A percentile compares a stretch with the other conserved stretches of the same genome.
Conservation (phyloP, 2,888 invertebrate species). For the Oligia fasciuncula region DNA sequence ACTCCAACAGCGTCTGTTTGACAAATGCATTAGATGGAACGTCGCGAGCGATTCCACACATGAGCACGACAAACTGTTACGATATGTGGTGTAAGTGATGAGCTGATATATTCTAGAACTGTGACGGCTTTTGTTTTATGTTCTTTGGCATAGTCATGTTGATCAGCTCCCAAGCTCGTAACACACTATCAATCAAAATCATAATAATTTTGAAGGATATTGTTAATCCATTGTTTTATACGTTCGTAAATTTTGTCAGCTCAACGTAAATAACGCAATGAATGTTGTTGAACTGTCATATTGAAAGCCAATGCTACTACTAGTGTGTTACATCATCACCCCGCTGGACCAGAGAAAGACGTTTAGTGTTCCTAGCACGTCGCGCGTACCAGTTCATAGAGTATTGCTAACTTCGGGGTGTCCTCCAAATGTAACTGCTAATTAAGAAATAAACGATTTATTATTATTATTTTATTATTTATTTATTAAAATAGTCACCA, state of each 20-base stretch:
- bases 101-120: not conserved
- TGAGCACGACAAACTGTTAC: not conserved
- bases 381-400: not conserved
- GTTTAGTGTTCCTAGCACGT: not conserved
- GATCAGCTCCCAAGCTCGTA: not conserved
- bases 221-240: too few relatives aligned
- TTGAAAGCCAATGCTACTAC: too few relatives aligned
- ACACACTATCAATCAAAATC: too few relatives aligned
- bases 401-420: not conserved
- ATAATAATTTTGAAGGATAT: too few relatives aligned
- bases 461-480: too few relatives aligned
- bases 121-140: not conserved
- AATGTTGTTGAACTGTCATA: too few relatives aligned
- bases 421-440: too few relatives aligned
- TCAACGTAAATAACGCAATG: too few relatives aligned
- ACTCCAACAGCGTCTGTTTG: constrained; percentile 20
- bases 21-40: constrained; percentile 47
- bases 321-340: too few relatives aligned
- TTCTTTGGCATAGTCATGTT: not conserved
- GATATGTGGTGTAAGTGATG: not conserved
- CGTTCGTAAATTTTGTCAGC: too few relatives aligned
- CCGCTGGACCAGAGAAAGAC: not conserved
- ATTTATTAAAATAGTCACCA: not conserved
- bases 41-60: not conserved
- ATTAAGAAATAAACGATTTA: too few relatives aligned